Conservation (phyloP, 2,113 vertebrate genomes). For the Eleginops maclovinus region DNA sequence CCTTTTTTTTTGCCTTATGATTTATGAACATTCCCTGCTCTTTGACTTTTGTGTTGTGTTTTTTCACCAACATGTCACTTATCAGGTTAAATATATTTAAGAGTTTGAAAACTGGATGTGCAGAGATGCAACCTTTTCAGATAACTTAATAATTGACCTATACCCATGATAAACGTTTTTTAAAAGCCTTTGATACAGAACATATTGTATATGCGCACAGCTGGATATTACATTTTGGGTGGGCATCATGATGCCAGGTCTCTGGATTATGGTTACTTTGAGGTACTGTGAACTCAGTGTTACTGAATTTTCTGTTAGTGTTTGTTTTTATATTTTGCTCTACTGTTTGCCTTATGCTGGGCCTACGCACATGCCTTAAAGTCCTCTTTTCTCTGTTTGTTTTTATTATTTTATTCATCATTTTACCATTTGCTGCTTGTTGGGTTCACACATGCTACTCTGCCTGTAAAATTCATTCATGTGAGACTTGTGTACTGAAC, state of each 20-base stretch:
- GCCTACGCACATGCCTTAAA: conserved; percentile 34
- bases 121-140: conserved; percentile 10
- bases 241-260: conserved; percentile 1
- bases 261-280: conserved; percentile 29
- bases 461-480: conserved; percentile 21
- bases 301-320: conserved; percentile 44
- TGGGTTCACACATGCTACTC: conserved; percentile 38
- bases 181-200: conserved; percentile 19
- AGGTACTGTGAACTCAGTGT: conserved; percentile 73
- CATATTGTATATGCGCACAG: conserved; percentile 24
- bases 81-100: conserved; percentile 23
- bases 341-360: conserved; percentile 24
- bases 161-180: background rate
- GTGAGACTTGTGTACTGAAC: conserved; percentile 47
- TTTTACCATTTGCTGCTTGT: conserved; percentile 57
- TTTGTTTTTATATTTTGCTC: conserved; percentile 41
- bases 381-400: conserved; percentile 33
- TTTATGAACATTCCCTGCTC: conserved; percentile 18
- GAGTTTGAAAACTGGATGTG: conserved; percentile 27
- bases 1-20: background rate
- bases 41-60: conserved; percentile 7
- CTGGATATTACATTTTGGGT: conserved; percentile 10
- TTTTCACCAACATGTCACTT: background rate
- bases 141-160: conserved; percentile 11
- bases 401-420: conserved; percentile 19